Percentiles rank a stretch among this genome's conserved stretches.
These are phyloP conservation scores for Rhegmatorhina hoffmannsi DNA, from an alignment of 2,113 vertebrate genomes.

Conservation along the genomic window DNA sequence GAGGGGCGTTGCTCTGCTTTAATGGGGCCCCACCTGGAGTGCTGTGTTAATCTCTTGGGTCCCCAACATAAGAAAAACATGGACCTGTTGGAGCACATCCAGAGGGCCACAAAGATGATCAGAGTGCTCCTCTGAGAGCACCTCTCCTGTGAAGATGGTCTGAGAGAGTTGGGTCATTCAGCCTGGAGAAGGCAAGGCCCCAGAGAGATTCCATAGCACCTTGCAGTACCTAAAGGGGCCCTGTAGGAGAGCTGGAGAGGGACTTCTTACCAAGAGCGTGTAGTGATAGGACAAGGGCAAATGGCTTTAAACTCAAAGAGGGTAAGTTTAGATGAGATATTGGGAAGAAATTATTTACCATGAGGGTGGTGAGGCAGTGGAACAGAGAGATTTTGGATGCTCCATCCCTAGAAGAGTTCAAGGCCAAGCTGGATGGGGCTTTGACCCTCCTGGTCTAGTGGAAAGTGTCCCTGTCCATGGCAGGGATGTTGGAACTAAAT, in stretches of 20 bases:
- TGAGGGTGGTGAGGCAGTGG: neutral
- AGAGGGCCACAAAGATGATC: neutral
- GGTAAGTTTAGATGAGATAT: neutral
- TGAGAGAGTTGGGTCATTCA: neutral
- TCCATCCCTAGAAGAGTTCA: neutral
- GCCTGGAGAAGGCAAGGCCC: neutral
- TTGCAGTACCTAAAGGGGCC: neutral
- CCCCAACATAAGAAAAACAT: neutral
- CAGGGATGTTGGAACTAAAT: neutral
- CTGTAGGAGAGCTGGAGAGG: neutral
- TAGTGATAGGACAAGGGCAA: neutral
- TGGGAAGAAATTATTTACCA: neutral
- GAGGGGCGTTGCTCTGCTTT: neutral
- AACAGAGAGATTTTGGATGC: neutral
- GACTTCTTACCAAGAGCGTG: neutral
- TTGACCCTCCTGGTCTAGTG: neutral
- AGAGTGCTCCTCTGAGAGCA: neutral
- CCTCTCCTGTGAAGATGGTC: neutral
- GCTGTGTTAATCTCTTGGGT: neutral
- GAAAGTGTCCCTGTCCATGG: neutral
- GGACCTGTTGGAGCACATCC: neutral
- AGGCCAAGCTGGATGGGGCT: neutral
- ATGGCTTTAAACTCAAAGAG: neutral
- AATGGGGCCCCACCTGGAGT: too few relatives aligned
- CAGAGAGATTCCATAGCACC: neutral